Evolutionary conservation across 2,113 vertebrate genomes (phyloP).

Genomic region (Phrynocephalus versicolor): DNA sequence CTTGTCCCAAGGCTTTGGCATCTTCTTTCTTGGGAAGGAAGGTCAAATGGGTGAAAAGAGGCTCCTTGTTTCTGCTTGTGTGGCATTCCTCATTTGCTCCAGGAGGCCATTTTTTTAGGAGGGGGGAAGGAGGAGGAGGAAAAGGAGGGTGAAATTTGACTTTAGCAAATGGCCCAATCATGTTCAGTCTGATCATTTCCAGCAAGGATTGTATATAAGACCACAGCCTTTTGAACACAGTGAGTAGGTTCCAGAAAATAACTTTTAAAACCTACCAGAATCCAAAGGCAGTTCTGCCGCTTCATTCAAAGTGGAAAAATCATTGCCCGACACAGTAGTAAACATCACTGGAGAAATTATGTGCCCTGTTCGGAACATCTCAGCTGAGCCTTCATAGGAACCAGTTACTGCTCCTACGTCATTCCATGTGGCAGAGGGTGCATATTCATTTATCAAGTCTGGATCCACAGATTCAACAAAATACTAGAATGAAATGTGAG

Average conservation of each 20-base stretch:
- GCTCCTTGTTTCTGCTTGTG: constrained; percentile 75
- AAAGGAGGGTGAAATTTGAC: constrained; percentile 38
- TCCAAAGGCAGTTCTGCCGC: constrained; percentile 52
- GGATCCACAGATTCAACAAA: constrained; percentile 63
- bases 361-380: constrained; percentile 74
- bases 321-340: constrained; percentile 56
- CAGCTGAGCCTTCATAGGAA: constrained; percentile 81
- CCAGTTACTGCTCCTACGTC: constrained; percentile 56
- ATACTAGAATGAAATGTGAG: constrained; percentile 74
- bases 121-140: too few species aligned
- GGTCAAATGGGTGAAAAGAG: constrained; percentile 80
- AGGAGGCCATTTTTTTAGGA: constrained; percentile 67
- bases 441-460: constrained; percentile 58
- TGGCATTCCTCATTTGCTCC: constrained; percentile 79
- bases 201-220: constrained; percentile 65
- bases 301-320: constrained; percentile 55
- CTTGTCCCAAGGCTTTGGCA: constrained; percentile 73
- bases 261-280: constrained; percentile 63
- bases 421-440: constrained; percentile 42
- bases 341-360: constrained; percentile 76
- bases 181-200: constrained; percentile 68
- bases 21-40: constrained; percentile 74
- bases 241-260: constrained; percentile 44
- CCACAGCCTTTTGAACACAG: constrained; percentile 46
- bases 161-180: constrained; percentile 72